Evolutionary conservation across 2,113 vertebrate genomes (phyloP).

Genomic region (Cranoglanis bouderius): DNA sequence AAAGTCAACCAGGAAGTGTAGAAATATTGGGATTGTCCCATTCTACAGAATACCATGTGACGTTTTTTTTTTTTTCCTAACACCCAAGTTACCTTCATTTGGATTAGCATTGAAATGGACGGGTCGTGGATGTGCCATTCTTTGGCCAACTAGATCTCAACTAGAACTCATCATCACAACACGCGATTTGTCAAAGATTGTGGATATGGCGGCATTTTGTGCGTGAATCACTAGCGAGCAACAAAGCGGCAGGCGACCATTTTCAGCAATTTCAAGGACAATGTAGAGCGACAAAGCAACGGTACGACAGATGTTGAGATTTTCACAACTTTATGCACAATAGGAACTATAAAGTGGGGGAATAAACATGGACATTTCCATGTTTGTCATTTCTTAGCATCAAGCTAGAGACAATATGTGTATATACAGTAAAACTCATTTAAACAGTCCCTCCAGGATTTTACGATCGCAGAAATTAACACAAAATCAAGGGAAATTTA

Average conservation of each 20-base stretch:
- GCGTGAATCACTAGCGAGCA: background rate
- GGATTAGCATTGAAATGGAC: background rate
- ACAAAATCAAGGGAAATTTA: no score
- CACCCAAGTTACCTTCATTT: background rate
- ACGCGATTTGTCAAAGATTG: background rate
- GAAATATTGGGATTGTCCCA: background rate
- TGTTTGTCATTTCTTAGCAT: no score
- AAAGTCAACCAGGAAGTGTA: background rate
- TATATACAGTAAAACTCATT: no score
- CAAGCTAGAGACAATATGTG: no score
- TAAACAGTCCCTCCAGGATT: no score
- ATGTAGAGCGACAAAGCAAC: background rate
- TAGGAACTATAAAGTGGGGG: background rate
- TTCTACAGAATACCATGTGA: background rate
- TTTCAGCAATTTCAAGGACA: background rate
- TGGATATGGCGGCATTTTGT: no score
- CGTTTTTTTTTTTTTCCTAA: no score
- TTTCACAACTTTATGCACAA: background rate
- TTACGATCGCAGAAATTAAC: no score
- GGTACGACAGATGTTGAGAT: background rate
- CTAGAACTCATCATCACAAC: background rate
- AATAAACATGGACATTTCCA: no score
- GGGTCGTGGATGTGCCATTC: background rate
- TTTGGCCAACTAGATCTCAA: background rate
- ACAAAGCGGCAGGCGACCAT: background rate